phyloP scores from a whole-genome alignment of 2,888 invertebrate genomes.

The Cynaeus angustus region DNA sequence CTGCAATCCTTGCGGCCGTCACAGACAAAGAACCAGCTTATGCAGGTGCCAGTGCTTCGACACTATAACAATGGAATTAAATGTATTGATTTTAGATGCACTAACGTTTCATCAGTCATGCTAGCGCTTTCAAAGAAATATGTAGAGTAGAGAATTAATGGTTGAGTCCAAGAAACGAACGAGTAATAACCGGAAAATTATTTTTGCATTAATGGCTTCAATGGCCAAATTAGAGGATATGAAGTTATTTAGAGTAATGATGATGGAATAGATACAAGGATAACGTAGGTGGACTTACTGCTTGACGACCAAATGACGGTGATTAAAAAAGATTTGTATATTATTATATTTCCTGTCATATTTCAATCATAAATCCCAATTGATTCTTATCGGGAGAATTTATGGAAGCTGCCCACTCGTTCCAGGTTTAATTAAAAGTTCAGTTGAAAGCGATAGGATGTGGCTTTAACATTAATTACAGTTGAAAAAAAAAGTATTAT shows the following conservation, averaged over 20 bases:
- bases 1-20: constrained; percentile 89
- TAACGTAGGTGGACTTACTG: constrained; percentile 13
- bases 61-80: constrained; percentile 75
- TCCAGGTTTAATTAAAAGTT: background rate
- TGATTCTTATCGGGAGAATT: background rate
- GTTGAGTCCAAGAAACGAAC: background rate
- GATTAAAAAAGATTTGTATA: constrained; percentile 21
- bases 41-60: constrained; percentile 87
- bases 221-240: constrained; percentile 25
- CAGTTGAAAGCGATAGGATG: no score
- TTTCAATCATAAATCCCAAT: constrained; percentile 24
- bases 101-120: background rate
- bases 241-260: constrained; percentile 29
- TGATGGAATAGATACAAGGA: constrained; percentile 22
- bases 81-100: no score
- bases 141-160: background rate
- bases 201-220: constrained; percentile 16
- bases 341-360: constrained; percentile 13
- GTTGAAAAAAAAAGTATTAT: no score
- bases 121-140: background rate
- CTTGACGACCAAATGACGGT: constrained; percentile 13
- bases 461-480: no score
- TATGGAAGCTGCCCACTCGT: background rate
- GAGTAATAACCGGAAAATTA: constrained; percentile 20
- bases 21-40: constrained; percentile 95